phyloP scores from a whole-genome alignment of 2,113 vertebrate genomes.

The Nansenia antarctica region DNA sequence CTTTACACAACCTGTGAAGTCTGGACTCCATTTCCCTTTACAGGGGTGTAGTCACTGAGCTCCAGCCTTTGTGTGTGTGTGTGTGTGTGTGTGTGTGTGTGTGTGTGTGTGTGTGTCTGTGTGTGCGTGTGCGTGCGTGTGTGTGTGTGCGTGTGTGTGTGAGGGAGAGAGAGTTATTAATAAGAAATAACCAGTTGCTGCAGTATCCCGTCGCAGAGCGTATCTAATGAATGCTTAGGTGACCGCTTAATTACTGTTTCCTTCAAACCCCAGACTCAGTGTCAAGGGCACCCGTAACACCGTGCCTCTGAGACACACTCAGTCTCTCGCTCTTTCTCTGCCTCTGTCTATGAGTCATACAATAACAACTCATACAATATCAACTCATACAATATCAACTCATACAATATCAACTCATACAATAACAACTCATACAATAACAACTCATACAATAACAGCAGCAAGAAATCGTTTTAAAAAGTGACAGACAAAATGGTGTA shows the following conservation, averaged over 20 bases:
- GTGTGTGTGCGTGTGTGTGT: not conserved
- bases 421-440: too few relatives aligned
- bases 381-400: too few relatives aligned
- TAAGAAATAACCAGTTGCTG: not conserved
- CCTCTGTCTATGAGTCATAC: not conserved
- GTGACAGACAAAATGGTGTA: not conserved
- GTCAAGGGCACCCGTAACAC: slow-evolving; percentile 5
- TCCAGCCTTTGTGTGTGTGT: not conserved
- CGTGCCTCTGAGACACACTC: not conserved
- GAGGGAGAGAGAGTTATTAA: not conserved
- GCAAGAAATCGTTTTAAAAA: not conserved
- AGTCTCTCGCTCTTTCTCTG: not conserved
- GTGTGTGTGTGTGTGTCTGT: not conserved
- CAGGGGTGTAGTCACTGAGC: not conserved
- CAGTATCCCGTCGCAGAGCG: not conserved
- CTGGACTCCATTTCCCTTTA: slow-evolving; percentile 29
- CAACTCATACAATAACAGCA: too few relatives aligned
- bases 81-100: slow-evolving; percentile 2
- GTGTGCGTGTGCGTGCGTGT: not conserved
- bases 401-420: too few relatives aligned
- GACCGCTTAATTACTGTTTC: slow-evolving; percentile 17
- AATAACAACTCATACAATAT: too few relatives aligned
- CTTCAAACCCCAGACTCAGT: slow-evolving; percentile 12
- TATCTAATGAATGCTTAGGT: not conserved
- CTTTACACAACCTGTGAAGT: slow-evolving; percentile 50